Evolutionary conservation across 2,888 invertebrate species (phyloP).

Genomic region (Eupeodes luniger): DNA sequence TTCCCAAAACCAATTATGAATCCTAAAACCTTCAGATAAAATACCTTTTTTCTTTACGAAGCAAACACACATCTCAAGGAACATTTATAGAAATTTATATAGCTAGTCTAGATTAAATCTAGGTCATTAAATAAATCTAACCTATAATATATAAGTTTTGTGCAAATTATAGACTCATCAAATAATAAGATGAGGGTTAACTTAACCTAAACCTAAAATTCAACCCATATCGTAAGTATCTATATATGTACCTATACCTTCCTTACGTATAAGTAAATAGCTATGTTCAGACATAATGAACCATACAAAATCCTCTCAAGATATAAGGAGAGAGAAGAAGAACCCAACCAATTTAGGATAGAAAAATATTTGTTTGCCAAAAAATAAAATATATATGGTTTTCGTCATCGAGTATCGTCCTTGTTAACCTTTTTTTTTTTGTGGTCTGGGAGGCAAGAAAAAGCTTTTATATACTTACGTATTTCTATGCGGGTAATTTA

Average conservation of each 20-base stretch:
- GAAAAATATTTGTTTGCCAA: slow-evolving; percentile 24
- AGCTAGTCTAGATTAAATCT: not conserved
- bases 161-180: slow-evolving; percentile 25
- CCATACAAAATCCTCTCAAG: not conserved
- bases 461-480: slow-evolving; percentile 4
- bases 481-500: slow-evolving; percentile 46
- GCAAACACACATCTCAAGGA: not conserved
- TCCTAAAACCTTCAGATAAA: no score
- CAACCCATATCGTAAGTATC: not conserved
- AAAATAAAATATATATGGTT: not conserved
- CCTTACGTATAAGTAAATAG: not conserved
- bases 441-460: not conserved
- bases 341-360: not conserved
- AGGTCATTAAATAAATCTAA: not conserved
- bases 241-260: no score
- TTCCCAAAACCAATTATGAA: not conserved
- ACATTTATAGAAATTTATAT: not conserved
- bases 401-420: not conserved
- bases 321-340: not conserved
- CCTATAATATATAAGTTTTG: not conserved
- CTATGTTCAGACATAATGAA: slow-evolving; percentile 25
- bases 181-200: slow-evolving; percentile 24
- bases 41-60: not conserved
- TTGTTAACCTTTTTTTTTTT: slow-evolving; percentile 33
- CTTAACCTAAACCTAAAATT: not conserved